Evolutionary conservation across 2,888 invertebrate species (phyloP), one percentile per base, ranked within the genome.

Genomic region (Patella depressa): DNA sequence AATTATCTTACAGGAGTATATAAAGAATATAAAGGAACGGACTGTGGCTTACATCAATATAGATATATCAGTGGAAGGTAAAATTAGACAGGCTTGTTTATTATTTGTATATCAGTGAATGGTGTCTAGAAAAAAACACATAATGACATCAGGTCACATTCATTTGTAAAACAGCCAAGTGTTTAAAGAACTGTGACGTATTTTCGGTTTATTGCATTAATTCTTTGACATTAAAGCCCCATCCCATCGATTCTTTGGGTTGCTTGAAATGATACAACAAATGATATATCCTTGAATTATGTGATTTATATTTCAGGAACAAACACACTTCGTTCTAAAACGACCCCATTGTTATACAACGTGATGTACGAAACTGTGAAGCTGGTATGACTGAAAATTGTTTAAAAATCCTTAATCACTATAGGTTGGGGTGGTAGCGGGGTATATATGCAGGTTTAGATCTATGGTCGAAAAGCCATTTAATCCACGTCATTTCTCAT

Each of bases 351-450:
- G 54, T 83, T 92, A 15, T 88, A 90, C 75, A 84, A 91, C 55
- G 85, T 88, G 7, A 83, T 91, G 17, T 90, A 88, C 72, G 88
- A 89, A 7, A 90, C 90, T 19, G 88, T 92, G 34, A 92, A 91
- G 81, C 83, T 84, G 84, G 89, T 89, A 59, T 71, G 65, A 12
- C n/a, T 69, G 34, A 54, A 9, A 45, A 45, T 45, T 45, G 0
- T 45, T 45, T 45, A 45, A 9, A 24, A 45, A 45, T 9, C 45
- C 45, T 45, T 45, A 45, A 45, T 45, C 9, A 45, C 7, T 1
- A 45, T 45, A 9, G 1, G 45, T 45, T 4, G 45, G 45, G 45
- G 9, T 45, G 7, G 45, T 9, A 45, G 45, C 45, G 9, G 3
- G 45, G 9, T 45, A 45, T 9, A 45, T 45, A 45, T 45, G 34